Evolutionary conservation across 1,140 invertebrate genomes (phyloP), one percentile per base, ranked within the genome.

Genomic region (Heterodera carotae): DNA sequence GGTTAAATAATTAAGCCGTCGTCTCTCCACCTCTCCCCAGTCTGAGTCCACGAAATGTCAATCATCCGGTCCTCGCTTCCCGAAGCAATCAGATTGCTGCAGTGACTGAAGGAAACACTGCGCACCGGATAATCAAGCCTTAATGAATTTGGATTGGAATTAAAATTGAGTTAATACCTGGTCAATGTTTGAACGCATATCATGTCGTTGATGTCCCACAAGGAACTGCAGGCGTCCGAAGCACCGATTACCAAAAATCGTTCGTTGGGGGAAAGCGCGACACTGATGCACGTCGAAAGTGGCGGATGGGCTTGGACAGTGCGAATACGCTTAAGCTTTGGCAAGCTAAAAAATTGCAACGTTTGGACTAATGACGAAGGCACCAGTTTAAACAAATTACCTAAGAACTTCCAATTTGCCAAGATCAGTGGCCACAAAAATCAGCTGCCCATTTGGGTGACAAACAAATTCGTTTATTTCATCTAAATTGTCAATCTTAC

Each of bases 381-480:
- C n/a, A n/a, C n/a, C n/a, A n/a, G 18, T 62, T 27, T 25, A 34
- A 71, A 62, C 18, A 62, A 64, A 34, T 31, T 25, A 82, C 81
- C 75, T 71, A 7, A 84, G 69, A 69, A 82, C 69, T 22, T 76
- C 82, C 10, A 82, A 33, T 43, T 82, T 82, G 59, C 81, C 81
- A 5, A 68, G 82, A 29, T 80, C 78, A n/a, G 69, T 75, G n/a
- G 82, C 62, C 36, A 83, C 29, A 59, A 82, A 84, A 25, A 82
- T 39, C 22, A 53, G 70, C 59, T 82, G 48, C 53, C 82, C 82
- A 53, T 76, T 81, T 48, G 80, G 80, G 72, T 82, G 81, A 34
- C 78, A 84, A 25, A 76, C 66, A 36, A 84, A 78, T 33, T 82
- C 81, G 56, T 81, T 84, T 22, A 82, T 80, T 62, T 82, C 70